Conservation (phyloP, 2,888 invertebrate species). For the Therioaphis trifolii region DNA sequence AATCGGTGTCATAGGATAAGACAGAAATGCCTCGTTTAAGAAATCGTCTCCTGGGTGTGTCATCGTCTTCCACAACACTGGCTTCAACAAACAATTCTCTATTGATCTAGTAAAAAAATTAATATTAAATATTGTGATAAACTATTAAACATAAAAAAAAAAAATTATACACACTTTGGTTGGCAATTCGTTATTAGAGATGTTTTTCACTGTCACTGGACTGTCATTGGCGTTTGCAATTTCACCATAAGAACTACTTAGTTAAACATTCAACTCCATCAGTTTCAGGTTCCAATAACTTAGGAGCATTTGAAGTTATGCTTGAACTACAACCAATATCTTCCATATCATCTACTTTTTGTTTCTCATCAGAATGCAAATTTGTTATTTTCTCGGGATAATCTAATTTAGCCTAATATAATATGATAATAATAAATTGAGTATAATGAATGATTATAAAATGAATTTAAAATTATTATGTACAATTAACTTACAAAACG, state of each 20-base stretch:
- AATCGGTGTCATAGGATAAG: not conserved
- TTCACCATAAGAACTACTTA: not conserved
- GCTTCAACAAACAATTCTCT: not conserved
- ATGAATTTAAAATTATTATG: not conserved
- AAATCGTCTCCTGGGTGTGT: not conserved
- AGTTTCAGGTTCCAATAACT: not conserved
- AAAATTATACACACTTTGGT: not conserved
- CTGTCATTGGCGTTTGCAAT: not conserved
- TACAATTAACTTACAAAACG: constrained; percentile 21
- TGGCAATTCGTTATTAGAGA: not conserved
- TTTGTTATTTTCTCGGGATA: not conserved
- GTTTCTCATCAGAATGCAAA: not conserved
- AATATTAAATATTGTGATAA: not conserved
- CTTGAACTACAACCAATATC: not conserved
- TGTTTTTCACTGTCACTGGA: not conserved
- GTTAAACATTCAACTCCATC: not conserved
- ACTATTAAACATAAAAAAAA: not conserved
- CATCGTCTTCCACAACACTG: not conserved
- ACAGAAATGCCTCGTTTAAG: not conserved
- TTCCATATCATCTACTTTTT: not conserved
- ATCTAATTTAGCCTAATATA: not conserved
- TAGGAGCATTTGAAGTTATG: not conserved
- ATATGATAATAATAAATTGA: not conserved
- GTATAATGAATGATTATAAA: not conserved
- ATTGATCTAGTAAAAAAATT: not conserved